A percentile compares a stretch with the other conserved stretches of the same genome.
Conservation (phyloP, 2,888 invertebrate genomes). For the Pristionchus maxplancki region DNA sequence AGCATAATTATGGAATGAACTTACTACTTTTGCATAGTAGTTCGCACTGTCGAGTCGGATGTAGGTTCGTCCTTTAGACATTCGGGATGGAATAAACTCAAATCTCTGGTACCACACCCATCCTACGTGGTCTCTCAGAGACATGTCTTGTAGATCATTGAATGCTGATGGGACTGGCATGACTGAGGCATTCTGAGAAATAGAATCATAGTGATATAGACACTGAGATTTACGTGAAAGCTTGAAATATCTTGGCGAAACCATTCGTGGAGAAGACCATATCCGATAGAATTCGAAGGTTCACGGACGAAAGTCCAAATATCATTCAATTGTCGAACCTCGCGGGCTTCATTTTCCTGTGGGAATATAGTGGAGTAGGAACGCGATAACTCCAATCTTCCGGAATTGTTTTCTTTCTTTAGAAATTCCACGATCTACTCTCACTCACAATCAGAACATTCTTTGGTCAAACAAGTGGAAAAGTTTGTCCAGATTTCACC, state of each 20-base stretch:
- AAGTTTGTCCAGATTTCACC: background rate
- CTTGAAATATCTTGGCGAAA: conserved; percentile 84
- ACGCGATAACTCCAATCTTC: no score
- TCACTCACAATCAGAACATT: background rate
- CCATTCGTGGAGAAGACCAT: conserved; percentile 88
- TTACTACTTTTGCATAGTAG: conserved; percentile 89
- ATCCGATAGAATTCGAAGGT: conserved; percentile 84
- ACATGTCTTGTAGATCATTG: conserved; percentile 91
- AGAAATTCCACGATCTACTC: background rate
- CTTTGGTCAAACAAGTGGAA: background rate
- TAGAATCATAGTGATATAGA: background rate
- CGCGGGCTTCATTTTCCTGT: conserved; percentile 88
- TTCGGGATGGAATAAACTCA: conserved; percentile 57
- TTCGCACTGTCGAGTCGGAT: conserved; percentile 93
- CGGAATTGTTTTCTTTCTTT: no score
- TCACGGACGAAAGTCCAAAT: conserved; percentile 92
- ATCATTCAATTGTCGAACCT: conserved; percentile 88
- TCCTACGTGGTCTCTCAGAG: conserved; percentile 92
- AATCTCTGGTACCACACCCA: conserved; percentile 89
- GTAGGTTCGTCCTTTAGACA: conserved; percentile 80
- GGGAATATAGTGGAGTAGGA: no score
- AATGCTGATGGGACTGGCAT: conserved; percentile 98
- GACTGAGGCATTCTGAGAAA: conserved; percentile 71
- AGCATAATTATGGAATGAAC: conserved; percentile 53
- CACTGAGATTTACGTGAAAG: conserved; percentile 61